Conservation (phyloP, 2,797 vertebrate genomes). For the Sylvilagus floridanus region DNA sequence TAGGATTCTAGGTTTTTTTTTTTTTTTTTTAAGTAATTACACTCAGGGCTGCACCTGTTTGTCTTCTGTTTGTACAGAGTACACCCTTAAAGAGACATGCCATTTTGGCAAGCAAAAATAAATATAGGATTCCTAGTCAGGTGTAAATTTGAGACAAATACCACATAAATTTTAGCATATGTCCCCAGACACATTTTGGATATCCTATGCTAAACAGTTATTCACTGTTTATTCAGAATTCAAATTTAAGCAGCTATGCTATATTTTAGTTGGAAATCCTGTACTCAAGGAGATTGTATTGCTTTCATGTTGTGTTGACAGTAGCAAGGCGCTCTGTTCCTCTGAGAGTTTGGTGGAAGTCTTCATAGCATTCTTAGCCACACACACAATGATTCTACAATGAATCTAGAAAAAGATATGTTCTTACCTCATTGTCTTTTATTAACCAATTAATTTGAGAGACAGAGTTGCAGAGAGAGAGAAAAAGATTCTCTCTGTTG, state of each 20-base stretch:
- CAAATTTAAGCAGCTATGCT: neutral
- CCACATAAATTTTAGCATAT: neutral
- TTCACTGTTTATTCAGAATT: neutral
- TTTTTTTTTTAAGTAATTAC: neutral
- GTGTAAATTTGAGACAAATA: neutral
- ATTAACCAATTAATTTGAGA: too few relatives aligned
- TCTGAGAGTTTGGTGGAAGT: neutral
- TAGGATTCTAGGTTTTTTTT: neutral
- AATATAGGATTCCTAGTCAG: neutral
- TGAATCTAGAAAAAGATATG: neutral
- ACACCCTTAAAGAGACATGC: neutral
- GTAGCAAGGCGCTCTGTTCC: neutral
- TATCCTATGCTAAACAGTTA: neutral
- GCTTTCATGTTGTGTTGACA: neutral
- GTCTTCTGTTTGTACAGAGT: too few relatives aligned
- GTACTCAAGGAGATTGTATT: neutral
- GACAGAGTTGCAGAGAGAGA: too few relatives aligned
- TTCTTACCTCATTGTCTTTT: neutral
- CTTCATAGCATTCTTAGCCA: neutral
- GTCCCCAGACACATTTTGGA: neutral
- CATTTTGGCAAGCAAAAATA: neutral
- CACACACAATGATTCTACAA: neutral
- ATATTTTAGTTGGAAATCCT: neutral
- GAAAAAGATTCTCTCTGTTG: neutral
- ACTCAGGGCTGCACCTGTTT: neutral